A percentile compares a stretch with the other conserved stretches of the same genome.
These are phyloP conservation scores for Melieria picta DNA, from an alignment of 2,888 invertebrate species.

Conservation along the genomic window DNA sequence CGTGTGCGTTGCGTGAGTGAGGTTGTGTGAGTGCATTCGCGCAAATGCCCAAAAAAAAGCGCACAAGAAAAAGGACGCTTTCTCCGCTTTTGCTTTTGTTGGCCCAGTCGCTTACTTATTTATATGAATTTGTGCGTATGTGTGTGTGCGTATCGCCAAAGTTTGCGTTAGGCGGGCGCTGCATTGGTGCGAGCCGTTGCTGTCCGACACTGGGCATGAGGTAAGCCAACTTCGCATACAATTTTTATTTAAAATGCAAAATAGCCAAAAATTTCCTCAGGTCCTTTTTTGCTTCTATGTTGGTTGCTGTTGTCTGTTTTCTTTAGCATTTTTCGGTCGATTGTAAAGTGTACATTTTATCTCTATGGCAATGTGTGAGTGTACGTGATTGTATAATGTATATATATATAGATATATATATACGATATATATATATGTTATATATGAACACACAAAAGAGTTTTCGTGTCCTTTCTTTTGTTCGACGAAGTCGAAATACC, in stretches of 20 bases:
- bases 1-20: background rate
- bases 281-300: constrained; percentile 22
- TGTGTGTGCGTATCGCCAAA: constrained; percentile 17
- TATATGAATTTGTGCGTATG: background rate
- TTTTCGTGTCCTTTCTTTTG: too few species aligned
- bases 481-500: too few species aligned
- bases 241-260: constrained; percentile 26
- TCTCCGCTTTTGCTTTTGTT: constrained; percentile 20
- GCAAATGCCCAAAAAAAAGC: constrained; percentile 21
- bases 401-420: too few species aligned
- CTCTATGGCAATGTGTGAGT: too few species aligned
- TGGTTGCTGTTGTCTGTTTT: background rate
- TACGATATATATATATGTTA: too few species aligned
- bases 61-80: constrained; percentile 32
- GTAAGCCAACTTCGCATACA: constrained; percentile 18
- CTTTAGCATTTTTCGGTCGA: background rate
- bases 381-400: too few species aligned
- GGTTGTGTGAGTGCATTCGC: background rate
- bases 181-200: too few species aligned
- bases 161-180: too few species aligned
- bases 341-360: too few species aligned
- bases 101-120: background rate
- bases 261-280: constrained; percentile 31
- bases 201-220: background rate
- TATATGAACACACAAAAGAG: too few species aligned